Conservation (phyloP, 2,113 vertebrate genomes). For the Gyps fulvus region DNA sequence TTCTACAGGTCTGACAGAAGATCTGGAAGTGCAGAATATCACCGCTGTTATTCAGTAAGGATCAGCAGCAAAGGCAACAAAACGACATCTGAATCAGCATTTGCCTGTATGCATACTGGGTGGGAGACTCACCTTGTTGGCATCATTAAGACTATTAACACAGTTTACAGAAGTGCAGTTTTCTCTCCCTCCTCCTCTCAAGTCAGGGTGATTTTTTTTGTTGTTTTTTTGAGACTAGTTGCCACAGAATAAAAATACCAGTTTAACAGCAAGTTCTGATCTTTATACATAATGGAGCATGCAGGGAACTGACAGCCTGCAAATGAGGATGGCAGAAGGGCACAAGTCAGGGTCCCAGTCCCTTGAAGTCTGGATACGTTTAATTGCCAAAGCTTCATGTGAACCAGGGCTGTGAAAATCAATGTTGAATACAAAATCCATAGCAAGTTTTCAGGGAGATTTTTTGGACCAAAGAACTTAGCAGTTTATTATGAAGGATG, state of each 20-base stretch:
- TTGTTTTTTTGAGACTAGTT: neutral
- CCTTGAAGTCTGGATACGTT: neutral
- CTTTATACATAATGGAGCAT: neutral
- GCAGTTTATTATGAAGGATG: neutral
- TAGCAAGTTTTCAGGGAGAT: neutral
- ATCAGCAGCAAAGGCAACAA: neutral
- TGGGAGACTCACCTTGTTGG: neutral
- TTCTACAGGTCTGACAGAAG: neutral
- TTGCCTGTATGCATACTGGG: neutral
- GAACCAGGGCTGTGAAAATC: conserved; percentile 14
- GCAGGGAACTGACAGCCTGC: neutral
- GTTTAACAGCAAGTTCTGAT: neutral
- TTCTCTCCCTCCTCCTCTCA: neutral
- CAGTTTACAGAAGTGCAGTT: neutral
- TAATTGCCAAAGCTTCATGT: neutral
- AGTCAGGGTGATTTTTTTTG: neutral
- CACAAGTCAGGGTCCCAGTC: neutral
- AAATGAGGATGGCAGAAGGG: neutral
- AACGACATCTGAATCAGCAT: neutral
- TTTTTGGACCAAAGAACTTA: neutral
- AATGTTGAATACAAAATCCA: neutral
- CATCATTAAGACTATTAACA: neutral
- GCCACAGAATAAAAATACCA: neutral
- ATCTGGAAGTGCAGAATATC: neutral
- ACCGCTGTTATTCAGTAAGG: neutral